Base-by-base conservation (phyloP, 2,113 vertebrate species). In the Carollia perspicillata region DNA sequence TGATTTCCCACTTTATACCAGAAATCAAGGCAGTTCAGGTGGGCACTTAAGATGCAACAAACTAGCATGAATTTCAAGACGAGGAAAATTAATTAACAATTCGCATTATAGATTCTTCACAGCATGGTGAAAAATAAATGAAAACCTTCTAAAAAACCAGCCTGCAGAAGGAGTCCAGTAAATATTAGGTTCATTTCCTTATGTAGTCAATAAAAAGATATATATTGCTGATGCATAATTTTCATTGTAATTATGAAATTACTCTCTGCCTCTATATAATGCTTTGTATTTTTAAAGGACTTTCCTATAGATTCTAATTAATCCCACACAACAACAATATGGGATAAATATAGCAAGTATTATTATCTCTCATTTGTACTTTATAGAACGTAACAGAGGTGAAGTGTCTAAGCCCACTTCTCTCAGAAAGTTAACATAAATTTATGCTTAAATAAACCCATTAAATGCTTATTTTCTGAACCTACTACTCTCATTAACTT, bases 371-470 rank as follows among this genome's bases (percentile, higher is more conserved):
- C 37, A 78, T 71, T 80, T 80, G 66, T 16, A 86, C 42, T 44
- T 72, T 55, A 80, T 84, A 93, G 93, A 83, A 33, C 37, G n/a
- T 35, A 95, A 77, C 12, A 85, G 68, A 90, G 11, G n/a, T 77
- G 30, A 80, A 88, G 80, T 77, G 1, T 85, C 90, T 93, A 88
- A 80, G 37, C 37, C 58, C 84, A 44, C 1, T 69, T 84, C 8
- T 75, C 22, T 86, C 28, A 60, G 53, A 58, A 91, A 66, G 10
- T 58, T 94, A 85, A 51, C 42, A 75, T 40, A 55, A 93, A 79
- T 71, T 47, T 74, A 80, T 68, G 26, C 63, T 93, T 88, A 81
- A 79, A 75, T 40, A 80, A 84, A 17, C 49, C 35, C 63, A 60
- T 44, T 91, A 49, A 33, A n/a, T 89, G 40, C 42, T 69, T 60